A percentile compares a stretch with the other conserved stretches of the same genome.
These are phyloP conservation scores for Prunella fulvescens DNA, from an alignment of 2,113 vertebrate species.

Conservation along the genomic window DNA sequence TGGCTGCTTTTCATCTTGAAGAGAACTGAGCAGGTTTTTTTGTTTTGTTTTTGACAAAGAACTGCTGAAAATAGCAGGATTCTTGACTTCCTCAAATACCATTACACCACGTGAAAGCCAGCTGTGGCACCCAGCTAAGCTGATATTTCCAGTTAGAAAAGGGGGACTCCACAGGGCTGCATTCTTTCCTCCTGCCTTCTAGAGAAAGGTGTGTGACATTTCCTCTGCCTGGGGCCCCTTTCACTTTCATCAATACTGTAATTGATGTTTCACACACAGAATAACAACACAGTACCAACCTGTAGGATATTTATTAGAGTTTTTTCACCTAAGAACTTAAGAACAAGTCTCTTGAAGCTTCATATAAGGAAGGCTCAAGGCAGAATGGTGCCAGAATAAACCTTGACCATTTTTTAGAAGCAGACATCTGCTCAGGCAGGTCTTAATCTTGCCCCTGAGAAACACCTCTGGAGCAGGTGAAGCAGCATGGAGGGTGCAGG, in stretches of 20 bases:
- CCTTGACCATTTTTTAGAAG: background rate
- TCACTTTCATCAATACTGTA: background rate
- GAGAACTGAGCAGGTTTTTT: background rate
- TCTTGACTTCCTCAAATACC: background rate
- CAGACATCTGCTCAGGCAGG: background rate
- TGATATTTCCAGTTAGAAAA: background rate
- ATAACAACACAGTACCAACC: background rate
- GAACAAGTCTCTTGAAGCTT: background rate
- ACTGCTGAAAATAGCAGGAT: conserved; percentile 5
- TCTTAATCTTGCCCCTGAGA: background rate
- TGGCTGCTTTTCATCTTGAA: background rate
- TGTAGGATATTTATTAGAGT: background rate
- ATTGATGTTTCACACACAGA: background rate
- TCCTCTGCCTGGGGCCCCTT: background rate
- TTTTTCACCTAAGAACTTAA: background rate
- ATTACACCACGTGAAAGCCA: background rate
- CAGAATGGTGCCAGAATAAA: accelerated
- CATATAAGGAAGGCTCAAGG: background rate
- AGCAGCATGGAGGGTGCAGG: background rate
- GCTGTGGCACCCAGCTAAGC: background rate
- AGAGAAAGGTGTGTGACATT: background rate
- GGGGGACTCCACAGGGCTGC: background rate
- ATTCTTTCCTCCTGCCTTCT: background rate
- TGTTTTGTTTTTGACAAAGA: background rate
- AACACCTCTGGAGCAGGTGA: background rate